phyloP scores from a whole-genome alignment of 2,113 vertebrate genomes.

The Saguinus midas region DNA sequence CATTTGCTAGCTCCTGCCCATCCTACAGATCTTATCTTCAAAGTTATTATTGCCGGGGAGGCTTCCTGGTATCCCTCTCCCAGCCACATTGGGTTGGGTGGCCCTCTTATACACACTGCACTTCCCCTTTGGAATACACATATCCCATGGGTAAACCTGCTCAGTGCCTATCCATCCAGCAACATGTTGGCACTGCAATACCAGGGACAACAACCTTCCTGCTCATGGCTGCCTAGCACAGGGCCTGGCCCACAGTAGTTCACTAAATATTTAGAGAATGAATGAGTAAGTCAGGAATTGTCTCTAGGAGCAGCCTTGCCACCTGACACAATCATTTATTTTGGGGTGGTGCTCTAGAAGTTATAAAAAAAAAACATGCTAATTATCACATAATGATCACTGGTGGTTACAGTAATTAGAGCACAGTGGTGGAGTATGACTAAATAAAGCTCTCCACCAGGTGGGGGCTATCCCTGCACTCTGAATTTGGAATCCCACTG shows the following conservation, averaged over 20 bases:
- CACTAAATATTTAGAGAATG: slow-evolving; percentile 32
- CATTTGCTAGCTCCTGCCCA: not conserved
- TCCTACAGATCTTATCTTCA: not conserved
- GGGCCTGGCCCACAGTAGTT: not conserved
- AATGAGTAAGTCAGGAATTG: slow-evolving; percentile 51
- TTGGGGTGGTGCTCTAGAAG: slow-evolving; percentile 58
- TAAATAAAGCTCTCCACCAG: slow-evolving; percentile 46
- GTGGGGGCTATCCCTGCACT: not conserved
- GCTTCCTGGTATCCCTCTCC: not conserved
- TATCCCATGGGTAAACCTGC: not conserved
- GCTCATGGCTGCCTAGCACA: not conserved
- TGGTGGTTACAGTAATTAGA: slow-evolving; percentile 59
- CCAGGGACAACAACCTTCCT: not conserved
- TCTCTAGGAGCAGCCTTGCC: slow-evolving; percentile 25
- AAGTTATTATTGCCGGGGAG: not conserved
- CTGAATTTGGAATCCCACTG: slow-evolving; percentile 28
- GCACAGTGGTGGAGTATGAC: not conserved
- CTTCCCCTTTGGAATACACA: not conserved
- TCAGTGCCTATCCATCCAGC: not conserved
- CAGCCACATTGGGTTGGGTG: not conserved
- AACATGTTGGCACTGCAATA: not conserved
- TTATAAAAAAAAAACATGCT: slow-evolving; percentile 63
- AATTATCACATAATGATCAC: slow-evolving; percentile 64
- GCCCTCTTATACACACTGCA: not conserved
- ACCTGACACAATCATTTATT: slow-evolving; percentile 48